These are phyloP conservation scores for Caenorhabditis tropicalis DNA, from an alignment of 1,140 invertebrate species.

Conservation along the genomic window DNA sequence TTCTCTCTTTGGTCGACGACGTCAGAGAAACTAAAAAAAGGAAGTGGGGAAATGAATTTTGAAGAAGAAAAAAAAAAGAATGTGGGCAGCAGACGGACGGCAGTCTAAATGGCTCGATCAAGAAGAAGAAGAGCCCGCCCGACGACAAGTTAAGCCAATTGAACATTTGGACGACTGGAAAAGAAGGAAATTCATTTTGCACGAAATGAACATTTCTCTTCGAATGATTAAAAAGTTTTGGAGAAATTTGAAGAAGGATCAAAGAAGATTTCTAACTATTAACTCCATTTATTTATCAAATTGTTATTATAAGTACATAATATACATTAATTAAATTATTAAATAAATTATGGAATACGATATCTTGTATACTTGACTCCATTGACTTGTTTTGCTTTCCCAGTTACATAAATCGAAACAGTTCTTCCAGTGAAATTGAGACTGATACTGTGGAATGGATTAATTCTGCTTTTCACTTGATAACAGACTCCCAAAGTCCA, in stretches of 20 bases:
- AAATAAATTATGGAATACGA: too few relatives aligned
- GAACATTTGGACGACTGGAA: not conserved
- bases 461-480: not conserved
- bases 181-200: not conserved
- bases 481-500: not conserved
- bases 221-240: not conserved
- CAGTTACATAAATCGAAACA: not conserved
- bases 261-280: too few relatives aligned
- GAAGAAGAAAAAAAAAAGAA: not conserved
- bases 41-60: not conserved
- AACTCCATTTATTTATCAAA: too few relatives aligned
- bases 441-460: not conserved
- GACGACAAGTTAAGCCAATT: slow-evolving; percentile 6
- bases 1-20: too few relatives aligned
- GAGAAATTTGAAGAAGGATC: not conserved
- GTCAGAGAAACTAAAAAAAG: not conserved
- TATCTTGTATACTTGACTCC: too few relatives aligned
- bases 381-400: too few relatives aligned
- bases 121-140: not conserved
- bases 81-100: not conserved
- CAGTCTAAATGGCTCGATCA: not conserved
- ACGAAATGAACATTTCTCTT: not conserved
- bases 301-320: too few relatives aligned
- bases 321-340: too few relatives aligned
- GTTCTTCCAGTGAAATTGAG: not conserved